These are phyloP conservation scores for Drosophila teissieri DNA, from an alignment of 1,140 invertebrate genomes.

Conservation along the genomic window DNA sequence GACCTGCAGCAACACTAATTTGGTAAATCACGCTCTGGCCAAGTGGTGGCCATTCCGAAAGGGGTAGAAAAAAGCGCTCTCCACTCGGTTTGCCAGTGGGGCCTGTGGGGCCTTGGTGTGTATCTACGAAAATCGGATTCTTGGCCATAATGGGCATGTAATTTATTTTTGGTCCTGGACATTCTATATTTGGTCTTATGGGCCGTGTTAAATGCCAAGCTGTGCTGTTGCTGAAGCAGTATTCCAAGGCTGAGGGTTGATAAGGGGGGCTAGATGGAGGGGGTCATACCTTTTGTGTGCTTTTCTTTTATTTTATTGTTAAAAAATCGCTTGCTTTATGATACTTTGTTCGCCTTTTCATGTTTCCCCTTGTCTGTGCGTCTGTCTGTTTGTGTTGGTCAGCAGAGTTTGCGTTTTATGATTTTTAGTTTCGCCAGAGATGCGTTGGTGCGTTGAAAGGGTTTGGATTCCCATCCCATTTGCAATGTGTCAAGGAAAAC, in stretches of 20 bases:
- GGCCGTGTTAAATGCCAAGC: constrained; percentile 54
- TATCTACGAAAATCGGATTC: constrained; percentile 47
- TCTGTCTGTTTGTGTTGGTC: constrained; percentile 27
- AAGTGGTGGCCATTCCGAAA: constrained; percentile 28
- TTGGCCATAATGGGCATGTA: constrained; percentile 49
- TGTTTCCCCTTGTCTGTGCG: constrained; percentile 12
- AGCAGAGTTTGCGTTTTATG: constrained; percentile 45
- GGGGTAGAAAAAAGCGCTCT: constrained; percentile 17
- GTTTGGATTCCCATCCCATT: constrained; percentile 1
- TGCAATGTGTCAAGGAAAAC: constrained; percentile 15
- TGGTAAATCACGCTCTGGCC: constrained; percentile 47
- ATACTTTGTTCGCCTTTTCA: constrained; percentile 37
- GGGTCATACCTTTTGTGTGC: constrained; percentile 39
- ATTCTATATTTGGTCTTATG: constrained; percentile 53
- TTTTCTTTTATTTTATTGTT: constrained; percentile 49
- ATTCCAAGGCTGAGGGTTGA: neutral
- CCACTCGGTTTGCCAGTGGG: neutral
- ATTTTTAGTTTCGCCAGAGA: constrained; percentile 48
- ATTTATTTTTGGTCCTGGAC: constrained; percentile 53
- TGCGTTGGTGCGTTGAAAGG: constrained; percentile 45
- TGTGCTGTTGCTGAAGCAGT: constrained; percentile 39
- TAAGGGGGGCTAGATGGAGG: neutral
- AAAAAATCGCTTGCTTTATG: constrained; percentile 55
- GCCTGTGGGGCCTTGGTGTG: constrained; percentile 14
- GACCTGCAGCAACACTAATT: constrained; percentile 53